These are phyloP conservation scores for Diuraphis noxia DNA, from an alignment of 1,140 invertebrate genomes.

Conservation along the genomic window DNA sequence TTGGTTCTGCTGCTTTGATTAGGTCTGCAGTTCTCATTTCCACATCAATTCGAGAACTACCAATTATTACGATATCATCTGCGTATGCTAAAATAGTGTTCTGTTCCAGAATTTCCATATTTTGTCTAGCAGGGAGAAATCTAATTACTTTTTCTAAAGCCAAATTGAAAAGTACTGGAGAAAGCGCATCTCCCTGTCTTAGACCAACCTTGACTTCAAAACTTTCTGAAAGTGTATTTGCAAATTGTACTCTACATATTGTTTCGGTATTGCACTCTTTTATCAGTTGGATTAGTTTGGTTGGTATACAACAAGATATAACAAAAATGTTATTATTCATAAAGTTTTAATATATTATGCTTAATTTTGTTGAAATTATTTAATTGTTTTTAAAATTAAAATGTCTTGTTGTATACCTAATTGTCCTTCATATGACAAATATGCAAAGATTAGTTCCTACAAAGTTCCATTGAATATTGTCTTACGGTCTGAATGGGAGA, in stretches of 20 bases:
- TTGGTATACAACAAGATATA: no score
- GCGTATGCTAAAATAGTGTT: conserved; percentile 53
- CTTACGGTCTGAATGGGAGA: no score
- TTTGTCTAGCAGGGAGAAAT: background rate
- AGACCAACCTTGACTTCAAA: conserved; percentile 26
- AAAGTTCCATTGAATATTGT: no score
- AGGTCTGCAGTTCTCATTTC: background rate
- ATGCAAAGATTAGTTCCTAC: no score
- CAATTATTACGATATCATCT: conserved; percentile 45
- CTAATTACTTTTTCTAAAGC: conserved; percentile 56
- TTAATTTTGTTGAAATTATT: no score
- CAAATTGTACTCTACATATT: conserved; percentile 36
- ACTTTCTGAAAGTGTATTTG: conserved; percentile 41
- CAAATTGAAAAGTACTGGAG: conserved; percentile 53
- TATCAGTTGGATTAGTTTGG: conserved; percentile 36
- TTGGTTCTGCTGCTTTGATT: no score
- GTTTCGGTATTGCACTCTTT: conserved; percentile 8
- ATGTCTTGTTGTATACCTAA: no score
- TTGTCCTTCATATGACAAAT: no score
- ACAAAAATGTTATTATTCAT: no score
- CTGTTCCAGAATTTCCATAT: conserved; percentile 21
- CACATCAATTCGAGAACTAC: background rate
- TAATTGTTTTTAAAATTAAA: no score
- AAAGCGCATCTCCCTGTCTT: conserved; percentile 52
- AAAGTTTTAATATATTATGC: no score